Evolutionary conservation across 2,888 invertebrate species (phyloP).

Genomic region (Eremobia ochroleuca): DNA sequence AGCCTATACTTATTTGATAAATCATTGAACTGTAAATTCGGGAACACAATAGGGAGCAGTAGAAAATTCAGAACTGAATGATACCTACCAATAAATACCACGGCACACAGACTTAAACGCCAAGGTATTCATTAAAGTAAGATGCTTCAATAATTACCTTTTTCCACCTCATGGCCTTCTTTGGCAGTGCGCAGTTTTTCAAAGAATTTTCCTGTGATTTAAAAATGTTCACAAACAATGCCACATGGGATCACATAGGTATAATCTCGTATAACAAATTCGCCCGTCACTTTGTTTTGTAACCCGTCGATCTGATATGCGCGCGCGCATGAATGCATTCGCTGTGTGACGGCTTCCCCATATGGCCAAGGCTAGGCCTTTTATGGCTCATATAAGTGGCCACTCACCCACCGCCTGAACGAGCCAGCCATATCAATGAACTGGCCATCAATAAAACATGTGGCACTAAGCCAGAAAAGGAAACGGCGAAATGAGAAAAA

Average conservation of each 20-base stretch:
- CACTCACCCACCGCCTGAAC: constrained; percentile 90
- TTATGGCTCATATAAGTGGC: constrained; percentile 90
- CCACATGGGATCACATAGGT: constrained; percentile 58
- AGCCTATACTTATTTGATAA: not conserved
- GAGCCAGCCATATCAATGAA: constrained; percentile 91
- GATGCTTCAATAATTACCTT: constrained; percentile 42
- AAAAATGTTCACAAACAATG: constrained; percentile 56
- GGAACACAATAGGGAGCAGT: not conserved
- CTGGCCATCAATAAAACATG: constrained; percentile 91
- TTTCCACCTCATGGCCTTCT: constrained; percentile 49
- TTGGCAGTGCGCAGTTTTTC: constrained; percentile 40
- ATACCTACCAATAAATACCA: constrained; percentile 6
- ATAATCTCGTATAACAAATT: constrained; percentile 78
- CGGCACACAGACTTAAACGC: not conserved
- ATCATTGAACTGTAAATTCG: constrained; percentile 8
- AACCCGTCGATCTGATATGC: constrained; percentile 86
- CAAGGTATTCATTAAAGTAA: constrained; percentile 37
- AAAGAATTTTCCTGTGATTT: constrained; percentile 53
- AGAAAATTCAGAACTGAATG: constrained; percentile 6
- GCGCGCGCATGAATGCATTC: constrained; percentile 89
- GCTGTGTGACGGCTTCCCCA: constrained; percentile 88
- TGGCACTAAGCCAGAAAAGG: constrained; percentile 90
- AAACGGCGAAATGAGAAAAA: constrained; percentile 90
- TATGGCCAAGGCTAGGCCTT: constrained; percentile 90
- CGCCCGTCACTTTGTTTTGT: constrained; percentile 83